Percentiles rank a stretch among this genome's conserved stretches.
phyloP scores from a whole-genome alignment of 2,113 vertebrate species.

The Sminthopsis crassicaudata region DNA sequence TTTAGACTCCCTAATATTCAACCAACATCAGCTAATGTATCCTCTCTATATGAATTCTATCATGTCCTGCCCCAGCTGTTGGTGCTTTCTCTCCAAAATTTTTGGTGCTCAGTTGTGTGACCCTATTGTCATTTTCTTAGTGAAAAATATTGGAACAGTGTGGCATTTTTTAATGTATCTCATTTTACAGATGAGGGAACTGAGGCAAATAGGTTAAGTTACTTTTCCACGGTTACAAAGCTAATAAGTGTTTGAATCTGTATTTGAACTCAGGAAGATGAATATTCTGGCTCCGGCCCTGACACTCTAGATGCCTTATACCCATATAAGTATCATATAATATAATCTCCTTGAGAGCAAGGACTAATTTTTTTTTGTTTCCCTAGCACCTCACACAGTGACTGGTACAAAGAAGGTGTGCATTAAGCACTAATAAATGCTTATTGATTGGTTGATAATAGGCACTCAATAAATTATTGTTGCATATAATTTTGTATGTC shows the following conservation, averaged over 20 bases:
- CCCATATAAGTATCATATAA: background rate
- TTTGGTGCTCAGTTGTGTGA: no score
- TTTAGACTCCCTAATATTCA: background rate
- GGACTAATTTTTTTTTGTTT: background rate
- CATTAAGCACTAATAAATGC: background rate
- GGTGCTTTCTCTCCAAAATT: background rate
- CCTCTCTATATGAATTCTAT: background rate
- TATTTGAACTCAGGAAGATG: background rate
- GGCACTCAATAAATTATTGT: background rate
- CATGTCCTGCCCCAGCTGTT: background rate
- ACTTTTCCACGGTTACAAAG: background rate
- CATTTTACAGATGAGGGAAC: background rate
- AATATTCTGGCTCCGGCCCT: background rate
- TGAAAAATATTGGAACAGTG: no score
- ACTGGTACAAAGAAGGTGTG: background rate
- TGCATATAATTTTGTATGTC: background rate
- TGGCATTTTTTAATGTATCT: background rate
- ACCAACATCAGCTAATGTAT: background rate
- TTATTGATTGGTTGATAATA: background rate
- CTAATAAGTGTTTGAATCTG: no score
- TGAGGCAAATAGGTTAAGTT: background rate
- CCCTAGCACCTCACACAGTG: background rate
- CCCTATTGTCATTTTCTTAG: no score
- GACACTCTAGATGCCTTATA: background rate
- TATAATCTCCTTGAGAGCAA: background rate